These are phyloP conservation scores for Streblospio benedicti DNA, from an alignment of 1,140 invertebrate species.

Conservation along the genomic window DNA sequence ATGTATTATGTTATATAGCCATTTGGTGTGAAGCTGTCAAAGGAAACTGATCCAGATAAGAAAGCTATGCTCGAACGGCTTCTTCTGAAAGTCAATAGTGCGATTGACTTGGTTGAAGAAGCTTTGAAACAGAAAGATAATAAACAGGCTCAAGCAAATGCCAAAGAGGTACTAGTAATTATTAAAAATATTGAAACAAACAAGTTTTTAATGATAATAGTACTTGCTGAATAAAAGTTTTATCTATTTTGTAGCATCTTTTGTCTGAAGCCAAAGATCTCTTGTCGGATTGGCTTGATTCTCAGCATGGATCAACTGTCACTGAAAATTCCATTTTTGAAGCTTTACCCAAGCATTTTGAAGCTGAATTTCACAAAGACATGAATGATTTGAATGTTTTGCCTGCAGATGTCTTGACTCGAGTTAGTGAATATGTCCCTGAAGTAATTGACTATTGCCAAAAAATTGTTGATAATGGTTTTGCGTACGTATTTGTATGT, in stretches of 20 bases:
- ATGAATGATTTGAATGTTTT: slow-evolving; percentile 96
- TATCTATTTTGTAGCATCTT: too few relatives aligned
- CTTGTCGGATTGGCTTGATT: slow-evolving; percentile 87
- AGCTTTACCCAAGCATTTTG: slow-evolving; percentile 76
- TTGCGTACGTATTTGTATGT: slow-evolving; percentile 47
- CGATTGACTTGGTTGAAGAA: slow-evolving; percentile 26
- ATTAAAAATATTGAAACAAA: too few relatives aligned
- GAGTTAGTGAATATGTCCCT: slow-evolving; percentile 96
- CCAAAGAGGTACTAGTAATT: too few relatives aligned
- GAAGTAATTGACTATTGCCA: slow-evolving; percentile 87
- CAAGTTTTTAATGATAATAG: too few relatives aligned
- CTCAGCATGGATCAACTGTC: slow-evolving; percentile 63
- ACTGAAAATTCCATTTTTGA: slow-evolving; percentile 85
- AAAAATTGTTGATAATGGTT: slow-evolving; percentile 78
- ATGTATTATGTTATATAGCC: too few relatives aligned
- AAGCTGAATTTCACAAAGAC: slow-evolving; percentile 89
- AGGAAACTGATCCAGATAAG: slow-evolving; percentile 77
- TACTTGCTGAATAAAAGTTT: too few relatives aligned
- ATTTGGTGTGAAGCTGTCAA: slow-evolving; percentile 53
- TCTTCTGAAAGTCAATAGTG: slow-evolving; percentile 26
- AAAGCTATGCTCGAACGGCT: slow-evolving; percentile 72
- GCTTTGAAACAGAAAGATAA: too few relatives aligned
- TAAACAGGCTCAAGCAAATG: too few relatives aligned
- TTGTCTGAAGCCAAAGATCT: slow-evolving; percentile 70
- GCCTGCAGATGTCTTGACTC: slow-evolving; percentile 80